phyloP scores from a whole-genome alignment of 2,113 vertebrate species.

The Henicopernis longicauda region DNA sequence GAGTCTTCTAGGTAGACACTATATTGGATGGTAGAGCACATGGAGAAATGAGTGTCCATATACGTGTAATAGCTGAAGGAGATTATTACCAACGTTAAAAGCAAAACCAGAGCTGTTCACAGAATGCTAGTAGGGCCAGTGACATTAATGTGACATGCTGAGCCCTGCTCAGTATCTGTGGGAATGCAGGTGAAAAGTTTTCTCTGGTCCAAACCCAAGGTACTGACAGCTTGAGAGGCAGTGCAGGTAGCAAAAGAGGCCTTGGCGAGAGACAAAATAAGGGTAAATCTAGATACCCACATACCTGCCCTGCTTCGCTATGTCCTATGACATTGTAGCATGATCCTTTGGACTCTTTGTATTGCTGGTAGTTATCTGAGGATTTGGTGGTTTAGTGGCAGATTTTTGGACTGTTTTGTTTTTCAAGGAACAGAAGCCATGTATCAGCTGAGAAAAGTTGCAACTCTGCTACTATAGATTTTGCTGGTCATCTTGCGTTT shows the following conservation, averaged over 20 bases:
- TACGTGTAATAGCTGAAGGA: background rate
- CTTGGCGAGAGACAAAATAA: background rate
- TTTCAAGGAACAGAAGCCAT: background rate
- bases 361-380: background rate
- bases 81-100: background rate
- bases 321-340: rapidly evolving
- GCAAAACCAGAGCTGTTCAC: background rate
- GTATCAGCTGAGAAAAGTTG: background rate
- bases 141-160: background rate
- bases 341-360: background rate
- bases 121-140: background rate
- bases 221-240: background rate
- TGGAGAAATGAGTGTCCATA: background rate
- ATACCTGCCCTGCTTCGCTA: rapidly evolving
- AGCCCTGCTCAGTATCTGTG: background rate
- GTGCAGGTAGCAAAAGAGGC: background rate
- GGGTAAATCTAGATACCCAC: no score
- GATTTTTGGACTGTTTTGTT: background rate
- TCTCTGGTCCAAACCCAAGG: background rate
- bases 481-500: background rate
- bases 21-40: background rate
- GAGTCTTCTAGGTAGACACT: background rate
- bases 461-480: background rate
- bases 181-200: background rate
- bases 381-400: background rate